A percentile compares a stretch with the other conserved stretches of the same genome.
Conservation (phyloP, 2,113 vertebrate genomes). For the Phalacrocorax pelagicus region DNA sequence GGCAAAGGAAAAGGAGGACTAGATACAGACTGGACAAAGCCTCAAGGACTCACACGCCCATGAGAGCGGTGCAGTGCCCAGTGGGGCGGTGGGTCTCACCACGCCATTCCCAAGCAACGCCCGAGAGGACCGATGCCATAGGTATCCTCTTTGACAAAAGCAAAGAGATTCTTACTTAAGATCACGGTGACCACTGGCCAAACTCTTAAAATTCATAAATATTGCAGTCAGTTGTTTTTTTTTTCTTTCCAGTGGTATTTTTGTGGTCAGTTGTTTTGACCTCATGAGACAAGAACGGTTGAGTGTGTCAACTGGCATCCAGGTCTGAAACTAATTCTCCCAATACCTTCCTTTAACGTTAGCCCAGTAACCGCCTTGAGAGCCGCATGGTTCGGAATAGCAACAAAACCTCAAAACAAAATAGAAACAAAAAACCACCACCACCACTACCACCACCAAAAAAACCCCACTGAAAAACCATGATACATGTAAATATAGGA, state of each 20-base stretch:
- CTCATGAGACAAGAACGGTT: accelerated
- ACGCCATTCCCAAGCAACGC: neutral
- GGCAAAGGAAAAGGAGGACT: constrained; percentile 54
- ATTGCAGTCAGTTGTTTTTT: neutral
- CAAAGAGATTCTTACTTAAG: neutral
- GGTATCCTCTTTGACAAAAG: neutral
- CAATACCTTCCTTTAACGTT: constrained; percentile 59
- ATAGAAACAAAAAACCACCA: constrained; percentile 21
- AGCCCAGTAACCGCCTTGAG: constrained; percentile 63
- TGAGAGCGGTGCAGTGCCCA: neutral
- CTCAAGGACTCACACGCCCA: neutral
- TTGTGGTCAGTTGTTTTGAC: neutral
- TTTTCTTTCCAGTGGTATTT: neutral
- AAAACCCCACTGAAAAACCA: constrained; percentile 41
- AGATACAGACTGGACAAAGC: constrained; percentile 49
- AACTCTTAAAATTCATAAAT: neutral
- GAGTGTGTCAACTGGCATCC: constrained; percentile 48
- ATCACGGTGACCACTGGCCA: neutral
- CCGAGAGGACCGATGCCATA: neutral
- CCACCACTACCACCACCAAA: constrained; percentile 28
- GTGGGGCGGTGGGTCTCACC: neutral
- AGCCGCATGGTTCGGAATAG: constrained; percentile 64
- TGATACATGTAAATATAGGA: constrained; percentile 57
- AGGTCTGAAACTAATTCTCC: constrained; percentile 64
- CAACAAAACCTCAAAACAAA: constrained; percentile 43